Base-by-base conservation (phyloP, 1,140 invertebrate species). In the Lordiphosa mommai region DNA sequence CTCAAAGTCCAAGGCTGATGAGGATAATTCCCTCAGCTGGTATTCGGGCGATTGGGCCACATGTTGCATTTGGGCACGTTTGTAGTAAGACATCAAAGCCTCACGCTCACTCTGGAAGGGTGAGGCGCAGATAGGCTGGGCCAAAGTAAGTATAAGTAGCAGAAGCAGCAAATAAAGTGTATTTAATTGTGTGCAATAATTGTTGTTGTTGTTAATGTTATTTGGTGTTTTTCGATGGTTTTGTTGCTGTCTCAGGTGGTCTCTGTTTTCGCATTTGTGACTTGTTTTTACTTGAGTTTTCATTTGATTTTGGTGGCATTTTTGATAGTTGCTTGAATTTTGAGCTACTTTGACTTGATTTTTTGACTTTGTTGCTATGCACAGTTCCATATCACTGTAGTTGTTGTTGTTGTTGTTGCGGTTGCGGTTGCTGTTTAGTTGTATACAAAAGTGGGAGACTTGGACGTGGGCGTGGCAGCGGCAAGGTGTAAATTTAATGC, bases 301-400 rank as follows among this genome's bases (percentile, higher is more conserved):
- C 56, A 56, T 79, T 82, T 82, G 76, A 82, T 82, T 80, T 71
- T 82, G 76, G 76, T 80, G 76, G 76, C 76, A 82, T 80, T 60
- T 80, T 74, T 82, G 67, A 71, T 71, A 71, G 46, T 59, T 56
- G 37, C 38, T 73, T 72, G 70, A 73, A 72, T 57, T 72, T 50
- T 72, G 60, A 47, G 55, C 64, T 67, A 27, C 29, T 49, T 51
- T 32, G 13, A 33, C 36, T 29, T 27, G 20, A 0, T 23, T 56
- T 72, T 80, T 80, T 82, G 74, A 76, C 76, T 56, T 80, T 76
- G 50, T 82, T 71, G 71, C 61, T 82, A 82, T 82, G 76, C 67
- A 61, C 61, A 68, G 67, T 82, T 82, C 76, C 76, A 82, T 82
- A 82, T 82, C 76, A 82, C 76, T 76, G 52, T 63, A 47, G 51